Evolutionary conservation across 2,797 vertebrate genomes (phyloP).

Genomic region (Linurgus olivaceus): DNA sequence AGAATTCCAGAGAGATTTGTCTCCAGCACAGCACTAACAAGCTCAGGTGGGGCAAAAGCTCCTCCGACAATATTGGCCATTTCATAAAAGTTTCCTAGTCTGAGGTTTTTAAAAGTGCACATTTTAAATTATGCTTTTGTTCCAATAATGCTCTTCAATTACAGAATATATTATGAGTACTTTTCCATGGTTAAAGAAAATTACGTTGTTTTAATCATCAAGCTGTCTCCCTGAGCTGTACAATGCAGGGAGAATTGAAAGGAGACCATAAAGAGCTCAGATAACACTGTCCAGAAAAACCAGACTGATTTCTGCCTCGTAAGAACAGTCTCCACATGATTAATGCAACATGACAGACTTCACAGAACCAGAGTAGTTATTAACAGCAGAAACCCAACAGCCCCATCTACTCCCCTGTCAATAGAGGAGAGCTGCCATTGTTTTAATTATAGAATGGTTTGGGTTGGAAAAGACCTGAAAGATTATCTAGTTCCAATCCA

Average conservation of each 20-base stretch:
- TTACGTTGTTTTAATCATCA: fast-evolving
- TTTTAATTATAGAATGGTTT: background rate
- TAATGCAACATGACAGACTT: background rate
- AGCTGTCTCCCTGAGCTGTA: background rate
- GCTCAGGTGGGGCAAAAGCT: background rate
- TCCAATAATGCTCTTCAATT: background rate
- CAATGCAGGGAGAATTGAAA: background rate
- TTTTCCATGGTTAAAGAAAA: background rate
- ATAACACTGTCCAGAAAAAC: background rate
- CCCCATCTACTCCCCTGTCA: fast-evolving
- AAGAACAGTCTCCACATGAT: fast-evolving
- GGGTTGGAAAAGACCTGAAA: background rate
- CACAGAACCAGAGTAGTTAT: background rate
- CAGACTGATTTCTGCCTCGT: background rate
- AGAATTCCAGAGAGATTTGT: background rate
- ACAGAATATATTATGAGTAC: fast-evolving
- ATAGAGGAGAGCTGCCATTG: fast-evolving
- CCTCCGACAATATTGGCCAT: fast-evolving
- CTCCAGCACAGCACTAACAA: background rate
- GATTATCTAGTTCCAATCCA: background rate
- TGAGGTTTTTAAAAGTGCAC: background rate
- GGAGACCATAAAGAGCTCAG: background rate
- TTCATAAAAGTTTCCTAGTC: background rate
- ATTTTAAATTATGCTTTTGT: fast-evolving
- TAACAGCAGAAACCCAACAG: background rate